Conservation (phyloP, 2,888 invertebrate species). For the Punctoribates punctum region DNA sequence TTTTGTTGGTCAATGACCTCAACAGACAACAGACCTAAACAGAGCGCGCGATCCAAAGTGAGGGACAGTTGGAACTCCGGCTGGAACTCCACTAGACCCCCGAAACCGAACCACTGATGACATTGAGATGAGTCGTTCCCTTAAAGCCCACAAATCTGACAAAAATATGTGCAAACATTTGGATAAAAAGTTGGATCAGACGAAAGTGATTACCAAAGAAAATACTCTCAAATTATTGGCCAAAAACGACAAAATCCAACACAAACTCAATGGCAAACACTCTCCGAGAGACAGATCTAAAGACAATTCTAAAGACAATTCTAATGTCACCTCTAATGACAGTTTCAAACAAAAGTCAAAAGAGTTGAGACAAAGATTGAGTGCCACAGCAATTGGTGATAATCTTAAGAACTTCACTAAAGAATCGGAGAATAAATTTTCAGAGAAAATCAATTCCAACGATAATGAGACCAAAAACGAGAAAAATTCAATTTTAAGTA, state of each 20-base stretch:
- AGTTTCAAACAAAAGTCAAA: too few species aligned
- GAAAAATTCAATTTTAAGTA: not conserved
- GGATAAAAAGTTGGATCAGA: not conserved
- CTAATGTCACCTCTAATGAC: too few species aligned
- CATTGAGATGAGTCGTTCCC: not conserved
- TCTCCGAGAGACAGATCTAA: not conserved
- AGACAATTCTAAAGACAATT: too few species aligned
- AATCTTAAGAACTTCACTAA: not conserved
- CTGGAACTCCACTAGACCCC: not conserved
- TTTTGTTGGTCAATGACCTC: not conserved
- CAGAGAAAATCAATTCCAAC: not conserved
- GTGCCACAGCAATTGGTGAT: not conserved
- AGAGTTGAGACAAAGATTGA: too few species aligned
- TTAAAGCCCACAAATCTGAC: not conserved
- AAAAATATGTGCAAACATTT: not conserved
- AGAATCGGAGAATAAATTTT: not conserved
- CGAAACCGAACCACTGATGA: not conserved
- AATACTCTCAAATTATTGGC: not conserved
- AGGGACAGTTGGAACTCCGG: not conserved
- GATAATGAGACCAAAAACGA: not conserved
- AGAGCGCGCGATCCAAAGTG: slow-evolving; percentile 1
- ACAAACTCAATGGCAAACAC: not conserved
- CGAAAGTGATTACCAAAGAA: not conserved
- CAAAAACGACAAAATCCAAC: not conserved
- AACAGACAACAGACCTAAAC: not conserved